Base-by-base conservation (phyloP, 2,797 vertebrate species). In the Macrochelys suwanniensis region DNA sequence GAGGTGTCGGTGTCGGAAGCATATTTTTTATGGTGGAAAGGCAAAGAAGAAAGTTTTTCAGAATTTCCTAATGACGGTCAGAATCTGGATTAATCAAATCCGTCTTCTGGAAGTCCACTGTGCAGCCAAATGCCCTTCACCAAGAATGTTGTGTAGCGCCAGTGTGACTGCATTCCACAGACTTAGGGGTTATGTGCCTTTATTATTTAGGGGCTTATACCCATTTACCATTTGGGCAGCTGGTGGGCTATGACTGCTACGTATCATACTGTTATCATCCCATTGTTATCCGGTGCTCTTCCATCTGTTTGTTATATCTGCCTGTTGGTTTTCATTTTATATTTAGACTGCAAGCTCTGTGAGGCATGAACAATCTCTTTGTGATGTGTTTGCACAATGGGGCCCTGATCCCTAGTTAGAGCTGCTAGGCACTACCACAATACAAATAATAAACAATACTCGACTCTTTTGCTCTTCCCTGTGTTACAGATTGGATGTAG, bases 401-500 rank as follows among this genome's bases (percentile, higher is more conserved):
- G 88, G 56, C n/a, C 78, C 42, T 47, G 71, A 45, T 76, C 25
- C 37, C 25, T 47, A 47, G 71, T 6, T 76, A 42, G 71, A 23
- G 45, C 25, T 76, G 71, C 42, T 37, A 28, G 87, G 65, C 33
- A 78, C 23, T 88, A 80, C 31, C 50, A 78, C 74, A 94, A 89
- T 54, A 49, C 33, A 83, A 88, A 76, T 49, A 88, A 47, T 92
- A 96, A 96, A 93, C 95, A 96, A 93, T 80, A 76, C 42, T 87
- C 11, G 59, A 94, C 96, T 65, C 45, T 89, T 53, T 65, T 89
- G 85, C 37, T 92, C 47, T 89, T 50, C 50, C 17, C 25, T 71
- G 47, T 82, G 59, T 65, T 82, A 74, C 88, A 95, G 93, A 96
- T 96, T 93, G 37, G 37, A 42, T 42, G 37, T 42, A 42, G 37